Base-by-base conservation (phyloP, 2,797 vertebrate species). In the Lacerta viridis region DNA sequence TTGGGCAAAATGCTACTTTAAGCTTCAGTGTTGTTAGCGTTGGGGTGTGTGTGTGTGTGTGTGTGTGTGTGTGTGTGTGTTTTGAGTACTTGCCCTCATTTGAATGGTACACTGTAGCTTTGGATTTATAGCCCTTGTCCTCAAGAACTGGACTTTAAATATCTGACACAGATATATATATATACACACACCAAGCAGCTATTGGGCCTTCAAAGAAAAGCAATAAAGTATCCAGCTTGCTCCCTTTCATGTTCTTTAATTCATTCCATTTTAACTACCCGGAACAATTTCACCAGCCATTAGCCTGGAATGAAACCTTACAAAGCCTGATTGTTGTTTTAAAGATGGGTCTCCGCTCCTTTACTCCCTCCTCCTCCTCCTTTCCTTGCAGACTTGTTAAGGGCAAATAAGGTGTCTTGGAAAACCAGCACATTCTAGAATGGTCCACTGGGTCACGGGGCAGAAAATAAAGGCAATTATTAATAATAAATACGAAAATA, bases 211-310 rank as follows among this genome's bases (percentile, higher is more conserved):
- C 95, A 97, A 96, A 97, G 96, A 94, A 96, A 96, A 96, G 96
- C 94, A 97, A 96, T 97, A 97, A 97, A 96, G 95, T 90, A 95
- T 95, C 96, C 93, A 93, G 93, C 94, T 95, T 96, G 92, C 94
- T 96, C 93, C 96, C 93, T 92, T 97, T 96, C 94, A 94, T 96
- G 96, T 97, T 96, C 94, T 96, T 97, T 96, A 97, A 97, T 97
- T 97, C 94, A 97, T 97, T 98, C 97, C 93, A 96, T 97, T 97
- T 97, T 97, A 97, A 97, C 95, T 97, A 97, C 95, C 95, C 95
- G 95, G 93, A 97, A 98, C 95, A 97, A 97, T 97, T 97, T 97
- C 95, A 95, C 94, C 95, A 97, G 96, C 95, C 96, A 97, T 97
- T 97, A 97, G 93, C 95, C 95, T 94, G 94, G 95, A 97, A 97